Evolutionary conservation across 2,888 invertebrate genomes (phyloP).

Genomic region (Epistrophe grossulariae): DNA sequence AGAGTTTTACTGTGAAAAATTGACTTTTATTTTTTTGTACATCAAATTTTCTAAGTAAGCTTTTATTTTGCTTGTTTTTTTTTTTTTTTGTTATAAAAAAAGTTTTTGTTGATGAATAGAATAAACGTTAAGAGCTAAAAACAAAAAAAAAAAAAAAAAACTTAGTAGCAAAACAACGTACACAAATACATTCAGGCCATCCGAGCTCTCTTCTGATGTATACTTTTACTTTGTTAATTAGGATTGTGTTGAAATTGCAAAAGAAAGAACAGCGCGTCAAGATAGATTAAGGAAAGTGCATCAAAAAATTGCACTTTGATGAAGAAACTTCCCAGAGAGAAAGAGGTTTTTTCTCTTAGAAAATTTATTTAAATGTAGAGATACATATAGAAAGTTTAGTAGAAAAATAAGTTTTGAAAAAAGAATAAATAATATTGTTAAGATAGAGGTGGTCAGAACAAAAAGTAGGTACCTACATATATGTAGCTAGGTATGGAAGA

Average conservation of each 20-base stretch:
- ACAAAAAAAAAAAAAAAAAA: background rate
- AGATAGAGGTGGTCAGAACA: background rate
- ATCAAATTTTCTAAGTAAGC: conserved; percentile 21
- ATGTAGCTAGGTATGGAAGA: no score
- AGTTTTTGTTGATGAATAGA: conserved; percentile 29
- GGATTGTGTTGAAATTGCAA: conserved; percentile 42
- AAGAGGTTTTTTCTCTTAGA: background rate
- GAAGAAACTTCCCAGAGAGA: background rate
- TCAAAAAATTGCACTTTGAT: conserved; percentile 25
- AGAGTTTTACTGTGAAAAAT: conserved; percentile 47
- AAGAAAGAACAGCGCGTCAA: conserved; percentile 38
- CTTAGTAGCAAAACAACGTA: background rate
- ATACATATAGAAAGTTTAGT: background rate
- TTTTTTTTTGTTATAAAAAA: background rate
- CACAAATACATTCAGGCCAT: background rate
- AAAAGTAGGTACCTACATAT: no score
- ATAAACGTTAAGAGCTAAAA: conserved; percentile 12
- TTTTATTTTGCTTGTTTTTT: background rate
- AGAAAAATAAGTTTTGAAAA: background rate
- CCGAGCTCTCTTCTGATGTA: conserved; percentile 11
- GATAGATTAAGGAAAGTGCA: conserved; percentile 32
- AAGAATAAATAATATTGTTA: background rate
- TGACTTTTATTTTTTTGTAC: conserved; percentile 27
- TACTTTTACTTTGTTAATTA: conserved; percentile 63
- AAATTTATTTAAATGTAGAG: background rate